Percentiles rank a stretch among this genome's conserved stretches.
Evolutionary conservation across 2,113 vertebrate genomes (phyloP).

Genomic region (Peucedramus taeniatus): DNA sequence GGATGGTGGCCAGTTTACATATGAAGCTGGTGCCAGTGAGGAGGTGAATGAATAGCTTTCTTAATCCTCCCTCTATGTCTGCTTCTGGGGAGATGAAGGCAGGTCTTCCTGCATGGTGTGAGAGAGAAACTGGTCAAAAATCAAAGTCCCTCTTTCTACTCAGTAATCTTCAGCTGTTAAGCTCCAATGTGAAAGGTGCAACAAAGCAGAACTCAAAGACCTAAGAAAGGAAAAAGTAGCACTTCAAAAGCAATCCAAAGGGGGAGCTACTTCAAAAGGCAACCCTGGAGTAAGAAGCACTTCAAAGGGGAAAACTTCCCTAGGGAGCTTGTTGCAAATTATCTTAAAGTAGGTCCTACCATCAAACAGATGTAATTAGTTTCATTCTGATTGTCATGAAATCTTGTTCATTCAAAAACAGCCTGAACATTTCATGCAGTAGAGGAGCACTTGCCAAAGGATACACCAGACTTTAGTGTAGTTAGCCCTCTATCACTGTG

Average conservation of each 20-base stretch:
- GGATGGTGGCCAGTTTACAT: neutral
- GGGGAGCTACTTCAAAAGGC: conserved; percentile 53
- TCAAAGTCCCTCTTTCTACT: neutral
- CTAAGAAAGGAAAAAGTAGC: neutral
- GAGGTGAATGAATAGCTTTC: neutral
- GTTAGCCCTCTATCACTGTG: neutral
- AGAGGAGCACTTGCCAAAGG: neutral
- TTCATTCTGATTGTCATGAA: conserved; percentile 24
- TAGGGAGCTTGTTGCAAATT: conserved; percentile 38
- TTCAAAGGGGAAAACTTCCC: conserved; percentile 48
- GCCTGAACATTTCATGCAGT: neutral
- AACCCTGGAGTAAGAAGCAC: conserved; percentile 41
- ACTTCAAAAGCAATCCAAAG: conserved; percentile 51
- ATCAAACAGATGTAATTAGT: conserved; percentile 53
- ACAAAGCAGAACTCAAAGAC: conserved; percentile 5
- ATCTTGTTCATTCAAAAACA: neutral
- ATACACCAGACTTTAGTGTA: neutral
- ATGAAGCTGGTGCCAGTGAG: neutral
- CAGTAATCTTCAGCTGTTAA: neutral
- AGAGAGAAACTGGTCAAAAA: neutral
- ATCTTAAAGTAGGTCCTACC: conserved; percentile 19
- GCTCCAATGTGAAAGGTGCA: neutral
- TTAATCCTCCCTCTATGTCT: neutral
- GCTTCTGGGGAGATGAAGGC: neutral
- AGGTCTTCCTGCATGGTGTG: neutral